Base-by-base conservation (phyloP, 2,797 vertebrate genomes). In the Enoplosus armatus region DNA sequence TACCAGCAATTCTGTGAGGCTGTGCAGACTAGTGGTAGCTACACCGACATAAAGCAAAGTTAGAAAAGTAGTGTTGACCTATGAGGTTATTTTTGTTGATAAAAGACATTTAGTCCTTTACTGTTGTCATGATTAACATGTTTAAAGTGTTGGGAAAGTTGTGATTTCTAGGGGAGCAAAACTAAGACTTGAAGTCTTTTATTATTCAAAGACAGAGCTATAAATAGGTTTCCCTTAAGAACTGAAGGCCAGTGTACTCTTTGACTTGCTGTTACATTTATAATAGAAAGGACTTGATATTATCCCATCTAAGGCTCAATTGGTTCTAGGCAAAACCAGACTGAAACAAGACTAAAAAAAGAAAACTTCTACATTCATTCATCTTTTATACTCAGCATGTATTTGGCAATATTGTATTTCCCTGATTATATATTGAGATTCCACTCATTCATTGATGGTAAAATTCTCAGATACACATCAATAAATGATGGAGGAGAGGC, bases 361-460 rank as follows among this genome's bases (percentile, higher is more conserved):
- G 11, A 64, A 76, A 58, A n/a, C 27, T 55, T 85, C 33, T 37
- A 45, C 24, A 61, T 51, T 20, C 27, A 71, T 72, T 63, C 51
- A 48, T 53, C 35, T 83, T 58, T 72, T 51, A 75, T 74, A 86
- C 60, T 83, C 72, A 65, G 54, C 31, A 37, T 69, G 72, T 39
- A 73, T 83, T 82, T 84, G 86, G 80, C 85, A 81, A 70, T 86
- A 81, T 85, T 79, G 45, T 66, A 62, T 83, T 75, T 86, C 66
- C 62, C 20, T 75, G 70, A 86, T 91, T 87, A 80, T 26, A 63
- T 64, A 91, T 92, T 91, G 72, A 92, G 85, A 84, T 55, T 64
- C 61, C 69, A 68, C 78, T 91, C 35, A 94, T 81, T 85, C 72
- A 85, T 87, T 94, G 74, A 89, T 90, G 80, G 68, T 69, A 71